Evolutionary conservation across 1,140 invertebrate genomes (phyloP).

Genomic region (Drosophila tsacasi): DNA sequence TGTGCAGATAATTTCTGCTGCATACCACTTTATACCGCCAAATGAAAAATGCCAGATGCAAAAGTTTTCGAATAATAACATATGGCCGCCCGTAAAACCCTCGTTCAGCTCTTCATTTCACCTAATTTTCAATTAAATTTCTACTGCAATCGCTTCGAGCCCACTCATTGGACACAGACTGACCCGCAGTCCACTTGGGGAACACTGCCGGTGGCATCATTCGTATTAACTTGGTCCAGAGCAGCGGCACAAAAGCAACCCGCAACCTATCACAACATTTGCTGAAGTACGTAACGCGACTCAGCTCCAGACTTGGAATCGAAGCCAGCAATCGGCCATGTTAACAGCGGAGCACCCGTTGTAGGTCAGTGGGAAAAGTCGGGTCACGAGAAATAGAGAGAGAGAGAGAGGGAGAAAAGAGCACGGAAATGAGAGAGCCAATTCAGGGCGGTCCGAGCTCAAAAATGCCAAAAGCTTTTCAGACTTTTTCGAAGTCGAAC

Average conservation of each 20-base stretch:
- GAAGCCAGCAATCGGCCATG: constrained; percentile 21
- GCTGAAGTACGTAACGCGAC: constrained; percentile 61
- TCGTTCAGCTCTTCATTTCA: background rate
- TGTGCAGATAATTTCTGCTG: background rate
- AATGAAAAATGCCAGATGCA: background rate
- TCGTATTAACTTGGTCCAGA: constrained; percentile 32
- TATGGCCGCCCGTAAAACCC: background rate
- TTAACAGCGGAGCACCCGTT: constrained; percentile 49
- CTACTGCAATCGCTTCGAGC: background rate
- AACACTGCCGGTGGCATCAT: background rate
- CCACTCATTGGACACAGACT: constrained; percentile 14
- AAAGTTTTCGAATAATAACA: constrained; percentile 7
- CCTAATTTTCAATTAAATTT: constrained; percentile 10
- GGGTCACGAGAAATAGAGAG: background rate
- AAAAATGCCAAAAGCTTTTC: constrained; percentile 21
- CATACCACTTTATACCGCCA: background rate
- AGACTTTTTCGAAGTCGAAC: constrained; percentile 57
- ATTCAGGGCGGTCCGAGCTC: background rate
- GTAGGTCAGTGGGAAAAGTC: constrained; percentile 71
- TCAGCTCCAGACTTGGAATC: constrained; percentile 21
- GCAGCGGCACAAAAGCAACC: constrained; percentile 20
- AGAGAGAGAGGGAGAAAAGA: background rate
- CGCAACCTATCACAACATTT: constrained; percentile 80
- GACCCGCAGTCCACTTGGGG: constrained; percentile 15
- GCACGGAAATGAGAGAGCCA: background rate